phyloP scores from a whole-genome alignment of 2,888 invertebrate species.

The Lomographa bimaculata region DNA sequence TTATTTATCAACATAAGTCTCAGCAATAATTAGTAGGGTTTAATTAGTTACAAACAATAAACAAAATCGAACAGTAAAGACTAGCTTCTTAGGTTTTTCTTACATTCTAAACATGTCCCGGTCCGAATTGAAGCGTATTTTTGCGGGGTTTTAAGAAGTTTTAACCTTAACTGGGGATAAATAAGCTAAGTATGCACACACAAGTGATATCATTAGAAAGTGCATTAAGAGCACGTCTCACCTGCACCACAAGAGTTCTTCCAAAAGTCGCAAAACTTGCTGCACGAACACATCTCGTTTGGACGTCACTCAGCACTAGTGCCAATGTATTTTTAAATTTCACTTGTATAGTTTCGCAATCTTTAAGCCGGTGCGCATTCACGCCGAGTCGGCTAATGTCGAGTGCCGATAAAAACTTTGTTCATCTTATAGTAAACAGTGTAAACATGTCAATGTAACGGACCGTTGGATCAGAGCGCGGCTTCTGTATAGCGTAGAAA shows the following conservation, averaged over 20 bases:
- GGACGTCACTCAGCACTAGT: conserved; percentile 70
- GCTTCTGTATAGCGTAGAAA: conserved; percentile 67
- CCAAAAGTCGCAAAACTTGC: conserved; percentile 80
- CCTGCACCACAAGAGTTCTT: conserved; percentile 79
- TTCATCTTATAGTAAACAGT: conserved; percentile 56
- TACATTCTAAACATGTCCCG: conserved; percentile 17
- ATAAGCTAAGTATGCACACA: neutral
- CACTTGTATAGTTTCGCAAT: conserved; percentile 81
- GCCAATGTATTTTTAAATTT: conserved; percentile 83
- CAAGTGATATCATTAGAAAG: conserved; percentile 45
- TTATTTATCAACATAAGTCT: too few relatives aligned
- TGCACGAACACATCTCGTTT: conserved; percentile 76
- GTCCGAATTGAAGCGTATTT: too few relatives aligned
- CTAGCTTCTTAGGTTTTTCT: too few relatives aligned
- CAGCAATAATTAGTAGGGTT: too few relatives aligned
- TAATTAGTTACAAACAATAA: too few relatives aligned
- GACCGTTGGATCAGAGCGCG: conserved; percentile 56
- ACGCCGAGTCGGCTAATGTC: conserved; percentile 57
- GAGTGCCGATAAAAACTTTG: conserved; percentile 59
- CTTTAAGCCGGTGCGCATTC: conserved; percentile 68
- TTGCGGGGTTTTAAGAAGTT: too few relatives aligned
- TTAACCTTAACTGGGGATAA: neutral
- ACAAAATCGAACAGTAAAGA: too few relatives aligned
- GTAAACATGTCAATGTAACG: conserved; percentile 67
- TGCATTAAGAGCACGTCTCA: conserved; percentile 49